Evolutionary conservation across 2,888 invertebrate species (phyloP).

Genomic region (Drosophila peninsularis): DNA sequence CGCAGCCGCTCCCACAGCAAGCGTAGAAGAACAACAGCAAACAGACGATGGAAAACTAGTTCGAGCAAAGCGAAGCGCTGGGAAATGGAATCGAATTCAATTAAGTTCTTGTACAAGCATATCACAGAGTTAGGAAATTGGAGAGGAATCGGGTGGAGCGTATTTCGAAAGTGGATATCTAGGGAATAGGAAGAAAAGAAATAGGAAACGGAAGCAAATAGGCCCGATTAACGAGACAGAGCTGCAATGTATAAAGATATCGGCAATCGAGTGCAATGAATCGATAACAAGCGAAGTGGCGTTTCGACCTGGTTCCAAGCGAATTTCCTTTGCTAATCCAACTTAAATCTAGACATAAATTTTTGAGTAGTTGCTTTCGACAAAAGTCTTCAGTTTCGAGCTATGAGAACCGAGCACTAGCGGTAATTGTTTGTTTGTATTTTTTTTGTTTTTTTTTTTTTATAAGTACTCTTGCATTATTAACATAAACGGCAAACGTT

Average conservation of each 20-base stretch:
- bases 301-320: slow-evolving; percentile 9
- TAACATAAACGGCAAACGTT: slow-evolving; percentile 31
- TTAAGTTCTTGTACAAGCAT: slow-evolving; percentile 17
- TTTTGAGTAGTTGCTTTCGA: slow-evolving; percentile 35
- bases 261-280: slow-evolving; percentile 18
- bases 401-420: slow-evolving; percentile 25
- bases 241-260: slow-evolving; percentile 1
- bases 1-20: too few species aligned
- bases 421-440: slow-evolving; percentile 23
- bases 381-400: slow-evolving; percentile 9
- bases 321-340: slow-evolving; percentile 15
- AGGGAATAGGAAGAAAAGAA: not conserved
- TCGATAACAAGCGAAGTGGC: slow-evolving; percentile 8
- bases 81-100: slow-evolving; percentile 4
- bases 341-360: slow-evolving; percentile 30
- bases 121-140: slow-evolving; percentile 7
- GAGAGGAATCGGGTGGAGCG: not conserved
- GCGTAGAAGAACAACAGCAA: slow-evolving; percentile 9
- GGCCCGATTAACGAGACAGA: not conserved
- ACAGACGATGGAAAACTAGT: slow-evolving; percentile 13
- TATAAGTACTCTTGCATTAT: slow-evolving; percentile 31
- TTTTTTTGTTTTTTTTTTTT: slow-evolving; percentile 11
- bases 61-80: slow-evolving; percentile 8
- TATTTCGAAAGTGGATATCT: slow-evolving; percentile 1
- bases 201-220: too few species aligned